phyloP scores from a whole-genome alignment of 2,113 vertebrate genomes.

The Hymenochirus boettgeri region DNA sequence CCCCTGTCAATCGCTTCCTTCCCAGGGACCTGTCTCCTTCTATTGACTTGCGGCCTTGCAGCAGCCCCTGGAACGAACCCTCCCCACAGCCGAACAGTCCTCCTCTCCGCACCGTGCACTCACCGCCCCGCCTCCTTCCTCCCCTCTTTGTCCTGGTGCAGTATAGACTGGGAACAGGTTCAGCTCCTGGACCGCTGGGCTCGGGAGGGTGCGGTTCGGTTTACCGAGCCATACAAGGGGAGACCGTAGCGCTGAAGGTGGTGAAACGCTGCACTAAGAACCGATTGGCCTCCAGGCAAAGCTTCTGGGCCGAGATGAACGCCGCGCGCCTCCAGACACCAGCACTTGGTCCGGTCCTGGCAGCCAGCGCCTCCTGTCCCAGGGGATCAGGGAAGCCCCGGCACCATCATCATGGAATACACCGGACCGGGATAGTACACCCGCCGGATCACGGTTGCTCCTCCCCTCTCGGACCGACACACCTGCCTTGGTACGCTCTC shows the following conservation, averaged over 20 bases:
- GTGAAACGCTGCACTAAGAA: conserved; percentile 81
- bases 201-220: conserved; percentile 87
- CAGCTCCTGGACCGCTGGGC: conserved; percentile 68
- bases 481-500: conserved; percentile 65
- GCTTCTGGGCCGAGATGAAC: conserved; percentile 95
- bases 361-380: conserved; percentile 72
- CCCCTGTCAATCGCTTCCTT: conserved; percentile 68
- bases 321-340: conserved; percentile 73
- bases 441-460: conserved; percentile 72
- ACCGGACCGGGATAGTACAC: conserved; percentile 76
- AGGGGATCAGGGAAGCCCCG: conserved; percentile 67
- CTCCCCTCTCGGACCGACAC: conserved; percentile 39
- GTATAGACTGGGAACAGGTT: conserved; percentile 84
- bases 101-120: conserved; percentile 34
- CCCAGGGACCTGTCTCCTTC: conserved; percentile 63
- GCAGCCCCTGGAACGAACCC: conserved; percentile 73
- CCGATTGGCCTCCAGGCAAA: conserved; percentile 75
- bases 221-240: conserved; percentile 78
- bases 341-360: conserved; percentile 78
- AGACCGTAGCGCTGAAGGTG: conserved; percentile 81
- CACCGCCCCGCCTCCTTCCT: conserved; percentile 48
- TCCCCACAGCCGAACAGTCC: conserved; percentile 44
- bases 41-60: conserved; percentile 66
- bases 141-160: conserved; percentile 75
- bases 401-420: conserved; percentile 89